Evolutionary conservation across 2,797 vertebrate genomes (phyloP).

Genomic region (Rhodeus uyekii): DNA sequence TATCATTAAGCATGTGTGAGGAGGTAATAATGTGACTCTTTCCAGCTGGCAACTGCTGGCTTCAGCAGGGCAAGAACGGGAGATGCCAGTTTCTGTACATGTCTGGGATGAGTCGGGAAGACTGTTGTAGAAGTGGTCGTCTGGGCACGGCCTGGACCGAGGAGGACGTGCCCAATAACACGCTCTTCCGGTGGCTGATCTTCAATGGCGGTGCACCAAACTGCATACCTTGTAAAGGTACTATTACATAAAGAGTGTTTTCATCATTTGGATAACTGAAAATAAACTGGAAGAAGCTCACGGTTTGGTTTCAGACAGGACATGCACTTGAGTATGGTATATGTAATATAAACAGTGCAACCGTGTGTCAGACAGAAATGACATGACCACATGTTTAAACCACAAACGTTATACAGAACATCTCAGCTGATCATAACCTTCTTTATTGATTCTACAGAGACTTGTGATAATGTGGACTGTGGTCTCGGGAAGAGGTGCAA

Average conservation of each 20-base stretch:
- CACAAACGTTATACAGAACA: background rate
- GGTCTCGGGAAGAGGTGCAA: conserved; percentile 87
- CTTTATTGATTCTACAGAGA: conserved; percentile 71
- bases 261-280: background rate
- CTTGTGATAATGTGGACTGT: conserved; percentile 88
- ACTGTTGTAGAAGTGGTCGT: conserved; percentile 84
- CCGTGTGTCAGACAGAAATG: background rate
- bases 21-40: conserved; percentile 30
- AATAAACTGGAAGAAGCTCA: background rate
- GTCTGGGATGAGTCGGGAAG: conserved; percentile 83
- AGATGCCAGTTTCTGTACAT: conserved; percentile 88
- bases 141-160: conserved; percentile 87
- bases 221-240: conserved; percentile 89
- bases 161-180: conserved; percentile 86
- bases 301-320: conserved; percentile 1
- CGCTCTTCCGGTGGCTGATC: conserved; percentile 89
- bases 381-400: background rate
- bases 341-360: background rate
- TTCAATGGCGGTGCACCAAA: conserved; percentile 88
- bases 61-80: conserved; percentile 87
- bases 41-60: conserved; percentile 90
- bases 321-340: background rate
- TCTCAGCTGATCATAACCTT: background rate
- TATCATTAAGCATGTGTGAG: background rate
- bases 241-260: background rate